These are phyloP conservation scores for Sinocyclocheilus anophthalmus DNA, from an alignment of 2,113 vertebrate genomes.

Conservation along the genomic window DNA sequence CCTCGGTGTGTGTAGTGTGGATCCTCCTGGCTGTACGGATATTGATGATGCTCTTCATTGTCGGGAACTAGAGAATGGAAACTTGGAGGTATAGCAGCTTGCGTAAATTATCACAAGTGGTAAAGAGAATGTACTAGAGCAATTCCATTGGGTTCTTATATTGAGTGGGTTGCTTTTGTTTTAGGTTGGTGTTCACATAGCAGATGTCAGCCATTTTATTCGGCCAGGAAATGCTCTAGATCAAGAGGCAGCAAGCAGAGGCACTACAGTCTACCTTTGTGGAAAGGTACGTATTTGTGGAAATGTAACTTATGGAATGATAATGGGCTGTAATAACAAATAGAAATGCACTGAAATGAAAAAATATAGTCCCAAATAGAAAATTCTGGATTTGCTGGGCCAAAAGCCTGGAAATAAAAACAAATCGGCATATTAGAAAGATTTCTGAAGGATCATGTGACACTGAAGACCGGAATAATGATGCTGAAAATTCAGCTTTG, in stretches of 20 bases:
- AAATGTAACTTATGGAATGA: background rate
- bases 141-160: background rate
- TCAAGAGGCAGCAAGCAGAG: constrained; percentile 90
- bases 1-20: constrained; percentile 91
- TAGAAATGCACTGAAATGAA: background rate
- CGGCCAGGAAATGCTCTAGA: constrained; percentile 93
- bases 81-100: constrained; percentile 80
- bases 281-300: constrained; percentile 78
- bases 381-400: background rate
- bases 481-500: too few relatives aligned
- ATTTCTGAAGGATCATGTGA: too few relatives aligned
- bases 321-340: background rate
- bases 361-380: background rate
- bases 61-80: constrained; percentile 85
- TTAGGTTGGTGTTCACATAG: constrained; percentile 96
- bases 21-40: constrained; percentile 97
- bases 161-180: background rate
- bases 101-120: background rate
- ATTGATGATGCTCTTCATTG: constrained; percentile 96
- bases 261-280: constrained; percentile 96
- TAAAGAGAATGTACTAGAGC: background rate
- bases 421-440: too few relatives aligned
- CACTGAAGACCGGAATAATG: too few relatives aligned
- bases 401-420: background rate
- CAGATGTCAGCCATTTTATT: constrained; percentile 97